These are phyloP conservation scores for Myotis planiceps DNA, from an alignment of 2,797 vertebrate genomes.

Conservation along the genomic window DNA sequence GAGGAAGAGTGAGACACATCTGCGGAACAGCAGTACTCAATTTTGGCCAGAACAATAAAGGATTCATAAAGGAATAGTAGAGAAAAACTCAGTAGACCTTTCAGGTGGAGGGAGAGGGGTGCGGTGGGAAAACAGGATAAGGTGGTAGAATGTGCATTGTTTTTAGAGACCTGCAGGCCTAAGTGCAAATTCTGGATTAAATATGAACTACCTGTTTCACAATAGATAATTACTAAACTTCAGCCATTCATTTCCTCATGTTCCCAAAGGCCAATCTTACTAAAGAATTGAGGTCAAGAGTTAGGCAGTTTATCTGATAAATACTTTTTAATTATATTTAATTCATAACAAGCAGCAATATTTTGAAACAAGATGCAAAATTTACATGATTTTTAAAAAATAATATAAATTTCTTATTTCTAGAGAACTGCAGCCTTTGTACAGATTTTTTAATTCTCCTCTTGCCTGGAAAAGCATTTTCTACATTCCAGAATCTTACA, in stretches of 20 bases:
- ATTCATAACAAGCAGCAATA: neutral
- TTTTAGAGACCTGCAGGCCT: neutral
- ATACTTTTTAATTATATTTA: neutral
- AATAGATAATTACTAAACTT: neutral
- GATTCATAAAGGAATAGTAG: neutral
- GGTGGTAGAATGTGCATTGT: neutral
- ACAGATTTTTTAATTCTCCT: neutral
- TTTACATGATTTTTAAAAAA: neutral
- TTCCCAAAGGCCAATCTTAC: neutral
- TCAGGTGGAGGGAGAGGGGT: no score
- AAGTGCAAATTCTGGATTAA: neutral
- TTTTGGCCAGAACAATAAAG: neutral
- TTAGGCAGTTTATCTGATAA: neutral
- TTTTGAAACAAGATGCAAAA: slow-evolving; percentile 5
- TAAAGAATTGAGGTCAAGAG: neutral
- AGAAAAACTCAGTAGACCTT: neutral
- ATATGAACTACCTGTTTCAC: neutral
- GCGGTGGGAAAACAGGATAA: neutral
- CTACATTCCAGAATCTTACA: no score
- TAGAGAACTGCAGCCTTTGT: neutral
- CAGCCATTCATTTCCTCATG: neutral
- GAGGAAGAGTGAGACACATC: neutral
- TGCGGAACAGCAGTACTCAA: neutral
- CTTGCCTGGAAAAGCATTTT: neutral
- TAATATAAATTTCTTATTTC: neutral